Percentiles rank a stretch among this genome's conserved stretches.
Evolutionary conservation across 2,888 invertebrate genomes (phyloP).

Genomic region (Anorthoa munda): DNA sequence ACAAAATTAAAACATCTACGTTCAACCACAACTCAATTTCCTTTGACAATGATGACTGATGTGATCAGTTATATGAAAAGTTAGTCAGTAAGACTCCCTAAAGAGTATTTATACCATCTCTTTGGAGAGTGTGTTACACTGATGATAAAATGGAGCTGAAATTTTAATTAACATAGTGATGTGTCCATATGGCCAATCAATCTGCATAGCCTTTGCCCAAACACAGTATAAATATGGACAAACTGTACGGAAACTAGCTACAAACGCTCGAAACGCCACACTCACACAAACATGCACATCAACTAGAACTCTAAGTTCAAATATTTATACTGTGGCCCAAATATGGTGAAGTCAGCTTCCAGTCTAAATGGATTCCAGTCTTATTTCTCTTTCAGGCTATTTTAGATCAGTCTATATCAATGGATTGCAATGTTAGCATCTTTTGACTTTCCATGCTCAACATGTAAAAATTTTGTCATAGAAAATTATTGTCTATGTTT

Average conservation of each 20-base stretch:
- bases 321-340: background rate
- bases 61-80: conserved; percentile 20
- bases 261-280: too few species aligned
- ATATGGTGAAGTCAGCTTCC: too few species aligned
- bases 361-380: too few species aligned
- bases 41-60: conserved; percentile 22
- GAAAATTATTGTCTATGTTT: background rate
- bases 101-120: conserved; percentile 21
- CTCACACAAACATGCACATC: too few species aligned
- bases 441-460: background rate
- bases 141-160: conserved; percentile 18
- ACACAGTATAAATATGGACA: too few species aligned
- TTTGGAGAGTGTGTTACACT: conserved; percentile 8
- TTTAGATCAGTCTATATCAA: too few species aligned
- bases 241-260: too few species aligned
- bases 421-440: too few species aligned
- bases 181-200: conserved; percentile 2
- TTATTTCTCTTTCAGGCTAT: too few species aligned
- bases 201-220: too few species aligned
- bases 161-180: conserved; percentile 20
- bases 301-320: too few species aligned
- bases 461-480: background rate
- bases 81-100: conserved; percentile 2
- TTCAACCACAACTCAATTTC: conserved; percentile 7
- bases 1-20: conserved; percentile 15